Percentiles rank a stretch among this genome's conserved stretches.
Conservation (phyloP, 2,888 invertebrate species). For the Coelinius sp. region DNA sequence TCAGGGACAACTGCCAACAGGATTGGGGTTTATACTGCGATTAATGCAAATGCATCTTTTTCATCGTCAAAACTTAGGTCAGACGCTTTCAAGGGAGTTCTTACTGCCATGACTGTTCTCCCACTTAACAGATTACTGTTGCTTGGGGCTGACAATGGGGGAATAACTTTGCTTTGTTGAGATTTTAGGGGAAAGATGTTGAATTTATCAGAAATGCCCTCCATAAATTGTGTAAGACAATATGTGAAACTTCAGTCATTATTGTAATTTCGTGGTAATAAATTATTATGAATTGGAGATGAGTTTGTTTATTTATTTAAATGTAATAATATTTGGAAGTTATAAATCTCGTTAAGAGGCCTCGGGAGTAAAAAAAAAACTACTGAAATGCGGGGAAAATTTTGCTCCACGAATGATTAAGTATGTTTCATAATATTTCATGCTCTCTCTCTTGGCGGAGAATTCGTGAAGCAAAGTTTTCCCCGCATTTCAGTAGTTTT, state of each 20-base stretch:
- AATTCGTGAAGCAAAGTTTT: no score
- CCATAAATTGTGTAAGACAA: constrained; percentile 16
- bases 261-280: constrained; percentile 3
- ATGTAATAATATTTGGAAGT: background rate
- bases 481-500: no score
- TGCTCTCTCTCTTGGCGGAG: no score
- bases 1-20: constrained; percentile 95
- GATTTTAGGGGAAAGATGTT: background rate
- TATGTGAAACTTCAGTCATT: background rate
- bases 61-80: constrained; percentile 88
- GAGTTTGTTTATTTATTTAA: background rate
- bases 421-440: no score
- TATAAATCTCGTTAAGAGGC: no score
- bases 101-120: constrained; percentile 91
- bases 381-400: no score
- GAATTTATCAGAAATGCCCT: background rate
- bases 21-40: constrained; percentile 86
- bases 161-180: constrained; percentile 84
- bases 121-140: constrained; percentile 91
- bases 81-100: constrained; percentile 91
- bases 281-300: background rate
- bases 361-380: no score
- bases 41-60: constrained; percentile 82
- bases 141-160: constrained; percentile 93
- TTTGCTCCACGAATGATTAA: no score